Base-by-base conservation (phyloP, 2,113 vertebrate genomes). In the Neogale vison region DNA sequence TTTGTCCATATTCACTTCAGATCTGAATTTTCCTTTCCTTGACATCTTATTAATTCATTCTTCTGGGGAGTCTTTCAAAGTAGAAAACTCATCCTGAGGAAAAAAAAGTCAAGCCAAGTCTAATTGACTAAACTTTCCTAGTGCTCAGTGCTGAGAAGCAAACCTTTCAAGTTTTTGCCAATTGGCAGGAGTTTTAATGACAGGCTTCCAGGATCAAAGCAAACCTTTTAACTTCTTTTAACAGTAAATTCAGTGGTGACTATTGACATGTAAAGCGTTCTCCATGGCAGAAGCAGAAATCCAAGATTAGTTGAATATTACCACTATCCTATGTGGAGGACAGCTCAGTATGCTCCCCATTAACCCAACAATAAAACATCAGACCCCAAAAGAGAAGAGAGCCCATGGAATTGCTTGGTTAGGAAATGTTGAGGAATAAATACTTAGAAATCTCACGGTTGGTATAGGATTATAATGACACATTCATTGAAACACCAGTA, bases 51-150 rank as follows among this genome's bases (percentile, higher is more conserved):
- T 96, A 96, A 97, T 88, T 91, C 77, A 39, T 83, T 71, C 52
- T 96, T 97, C 84, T 86, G 52, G 85, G 52, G 76, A 95, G 39
- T 82, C 79, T 96, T 97, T 95, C 80, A 97, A 94, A 95, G 90
- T 86, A 94, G 63, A 82, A 97, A 97, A 94, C 12, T 79, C 45
- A 92, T 47, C 52, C 31, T 81, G 77, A 94, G 88, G 71, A 57
- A 88, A 90, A 97, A 74, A 74, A 77, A 95, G 77, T 90, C 55
- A 86, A 96, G 88, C 95, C 90, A 95, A 93, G n/a, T 83, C 71
- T 90, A 98, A 96, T 90, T 77, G 92, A 97, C 79, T 77, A 93
- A 95, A 97, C 59, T 94, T 97, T 96, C 39, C 94, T 94, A 57
- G 86, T 47, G 67, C 31, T 94, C 72, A 67, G 6, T 67, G 76